Conservation (phyloP, 30 jellyfish, hydroid and myxozoan genomes). For the Pelagia noctiluca region DNA sequence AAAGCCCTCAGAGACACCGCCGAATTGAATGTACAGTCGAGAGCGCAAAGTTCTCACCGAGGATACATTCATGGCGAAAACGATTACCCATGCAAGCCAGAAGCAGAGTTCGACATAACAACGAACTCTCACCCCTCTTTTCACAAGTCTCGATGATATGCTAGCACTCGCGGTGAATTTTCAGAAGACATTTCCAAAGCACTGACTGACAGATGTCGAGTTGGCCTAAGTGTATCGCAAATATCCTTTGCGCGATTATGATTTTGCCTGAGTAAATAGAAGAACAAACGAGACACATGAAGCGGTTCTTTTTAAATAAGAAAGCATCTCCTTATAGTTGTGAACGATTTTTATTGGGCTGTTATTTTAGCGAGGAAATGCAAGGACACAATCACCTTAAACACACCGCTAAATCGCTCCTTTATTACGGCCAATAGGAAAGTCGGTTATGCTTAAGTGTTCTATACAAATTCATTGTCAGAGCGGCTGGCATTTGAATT, state of each 20-base stretch:
- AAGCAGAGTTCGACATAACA: too few species aligned
- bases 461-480: conserved; percentile 67
- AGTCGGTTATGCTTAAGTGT: conserved; percentile 51
- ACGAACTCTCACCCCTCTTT: too few species aligned
- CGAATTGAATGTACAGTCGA: conserved; percentile 47
- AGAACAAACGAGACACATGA: conserved; percentile 57
- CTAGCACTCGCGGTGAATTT: too few species aligned
- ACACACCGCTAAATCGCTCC: conserved; percentile 71
- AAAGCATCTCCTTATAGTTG: conserved; percentile 70
- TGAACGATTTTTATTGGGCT: conserved; percentile 72
- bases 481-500: conserved; percentile 75
- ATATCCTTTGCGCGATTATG: conserved; percentile 60
- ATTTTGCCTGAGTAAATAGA: conserved; percentile 61
- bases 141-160: too few species aligned
- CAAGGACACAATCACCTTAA: conserved; percentile 71
- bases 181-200: too few species aligned
- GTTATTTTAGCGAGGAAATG: conserved; percentile 84
- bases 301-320: conserved; percentile 69
- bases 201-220: too few species aligned
- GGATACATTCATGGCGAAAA: too few species aligned
- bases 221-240: conserved; percentile 28
- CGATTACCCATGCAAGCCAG: too few species aligned
- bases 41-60: neutral
- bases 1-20: conserved; percentile 55
- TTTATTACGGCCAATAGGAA: conserved; percentile 67